Conservation (phyloP, 2,797 vertebrate species). For the Molossus alvarezi region DNA sequence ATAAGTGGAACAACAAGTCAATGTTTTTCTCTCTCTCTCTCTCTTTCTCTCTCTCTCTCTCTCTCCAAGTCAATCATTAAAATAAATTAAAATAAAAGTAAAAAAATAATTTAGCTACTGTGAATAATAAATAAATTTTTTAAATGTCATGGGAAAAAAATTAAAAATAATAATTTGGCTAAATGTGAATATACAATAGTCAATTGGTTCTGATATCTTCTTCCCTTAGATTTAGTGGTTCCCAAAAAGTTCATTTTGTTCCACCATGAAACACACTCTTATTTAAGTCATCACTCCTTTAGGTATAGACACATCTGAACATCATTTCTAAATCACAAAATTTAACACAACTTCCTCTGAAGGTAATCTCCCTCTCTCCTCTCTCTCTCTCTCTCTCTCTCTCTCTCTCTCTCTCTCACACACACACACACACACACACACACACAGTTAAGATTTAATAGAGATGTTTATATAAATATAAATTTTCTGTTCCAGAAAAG, state of each 20-base stretch:
- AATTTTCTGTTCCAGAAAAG: background rate
- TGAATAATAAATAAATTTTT: too few species aligned
- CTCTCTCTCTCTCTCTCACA: background rate
- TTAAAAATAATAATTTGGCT: background rate
- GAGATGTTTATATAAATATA: background rate
- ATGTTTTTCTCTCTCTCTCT: background rate
- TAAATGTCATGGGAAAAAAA: background rate
- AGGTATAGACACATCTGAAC: background rate
- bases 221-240: background rate
- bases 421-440: accelerated
- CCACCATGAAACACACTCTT: background rate
- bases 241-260: background rate
- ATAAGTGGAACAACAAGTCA: background rate
- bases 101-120: background rate
- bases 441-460: background rate
- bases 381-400: background rate
- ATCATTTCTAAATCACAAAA: background rate
- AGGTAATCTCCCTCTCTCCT: background rate
- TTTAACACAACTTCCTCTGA: background rate
- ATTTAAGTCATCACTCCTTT: background rate
- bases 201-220: background rate
- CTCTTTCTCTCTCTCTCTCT: background rate
- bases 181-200: background rate
- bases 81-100: background rate
- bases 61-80: background rate